Evolutionary conservation across 2,797 vertebrate genomes (phyloP), one percentile per base, ranked within the genome.

Genomic region (Momotus momota): DNA sequence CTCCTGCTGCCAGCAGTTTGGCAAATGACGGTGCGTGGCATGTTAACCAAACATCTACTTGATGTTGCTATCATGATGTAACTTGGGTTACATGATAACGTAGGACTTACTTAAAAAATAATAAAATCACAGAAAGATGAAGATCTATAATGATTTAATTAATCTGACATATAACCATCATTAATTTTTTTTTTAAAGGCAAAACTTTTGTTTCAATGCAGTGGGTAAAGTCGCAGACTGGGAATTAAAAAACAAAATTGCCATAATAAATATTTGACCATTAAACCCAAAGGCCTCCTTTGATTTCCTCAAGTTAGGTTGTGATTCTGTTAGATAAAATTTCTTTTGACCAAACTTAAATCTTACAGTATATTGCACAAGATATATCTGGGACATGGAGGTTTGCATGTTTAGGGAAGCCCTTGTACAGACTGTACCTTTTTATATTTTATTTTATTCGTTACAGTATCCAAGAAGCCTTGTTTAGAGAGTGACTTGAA

Each of bases 1-100:
- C 83, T 97, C 90, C 95, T 81, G 79, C 95, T 97, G 96, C 95
- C 97, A 97, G 97, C 96, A 98, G 97, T 98, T 98, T 98, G 98
- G 98, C 98, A 98, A 98, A 97, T 98, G 97, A 97, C 92, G 8
- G 96, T 95, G 94, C 88, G 72, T 0, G 55, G 94, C 49, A 60
- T 31, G 27, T n/a, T 81, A 96, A 97, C 92, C 94, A 96, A 94
- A 96, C 67, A 51, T 80, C 90, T 81, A 27, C 48, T 40, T 26
- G 35, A 35, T 35, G 35, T 35, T 35, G 35, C 35, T 35, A 35
- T 35, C 35, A 35, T 8, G 35, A 35, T 35, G 35, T 43, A 43
- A 12, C 15, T 16, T 60, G 87, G 77, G 61, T 86, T 74, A 64
- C 22, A 4, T 81, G 81, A 82, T 27, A n/a, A 55, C 26, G 33